Evolutionary conservation across 2,888 invertebrate genomes (phyloP), one percentile per base, ranked within the genome.

Genomic region (Caenorhabditis becei): DNA sequence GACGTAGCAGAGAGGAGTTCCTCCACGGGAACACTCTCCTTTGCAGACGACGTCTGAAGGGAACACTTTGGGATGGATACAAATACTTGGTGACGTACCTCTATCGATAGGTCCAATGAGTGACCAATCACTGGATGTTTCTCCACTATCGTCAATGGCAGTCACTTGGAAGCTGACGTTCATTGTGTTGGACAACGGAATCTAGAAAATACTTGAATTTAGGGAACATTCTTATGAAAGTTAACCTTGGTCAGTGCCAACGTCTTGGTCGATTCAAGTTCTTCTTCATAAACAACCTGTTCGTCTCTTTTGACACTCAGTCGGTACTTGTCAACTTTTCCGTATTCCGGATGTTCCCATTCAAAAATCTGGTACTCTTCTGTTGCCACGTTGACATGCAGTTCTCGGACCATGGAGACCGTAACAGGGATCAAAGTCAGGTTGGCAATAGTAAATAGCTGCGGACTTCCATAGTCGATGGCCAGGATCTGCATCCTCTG

Each of bases 381-480:
- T n/a, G 88, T 90, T 18, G 89, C 90, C 26, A 90, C 87, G 65
- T 90, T 90, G 14, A 91, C 88, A 18, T 86, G 86, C 10, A 88
- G 65, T 32, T 85, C 80, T 10, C 84, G 71, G 14, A 88, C 86
- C 65, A 88, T 84, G n/a, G 90, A 90, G 26, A 90, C 88, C 2
- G 90, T 89, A 26, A 90, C 90, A 8, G 90, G 90, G 0, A 88
- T 83, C 37, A 90, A 56, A 8, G 89, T 89, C 20, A 90, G 61
- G 62, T 91, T 90, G 28, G 83, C 85, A 8, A 86, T 75, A 1
- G 88, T 83, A 67, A 88, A 88, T n/a, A 90, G 77, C 63, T 90
- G 90, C 2, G 90, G 90, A 61, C 89, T 89, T 65, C 90, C 90
- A 72, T 87, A 90, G 75, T 90, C 90, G 20, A 89, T 85, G 1